Base-by-base conservation (phyloP, 2,113 vertebrate species). In the Pyrgilauda ruficollis region DNA sequence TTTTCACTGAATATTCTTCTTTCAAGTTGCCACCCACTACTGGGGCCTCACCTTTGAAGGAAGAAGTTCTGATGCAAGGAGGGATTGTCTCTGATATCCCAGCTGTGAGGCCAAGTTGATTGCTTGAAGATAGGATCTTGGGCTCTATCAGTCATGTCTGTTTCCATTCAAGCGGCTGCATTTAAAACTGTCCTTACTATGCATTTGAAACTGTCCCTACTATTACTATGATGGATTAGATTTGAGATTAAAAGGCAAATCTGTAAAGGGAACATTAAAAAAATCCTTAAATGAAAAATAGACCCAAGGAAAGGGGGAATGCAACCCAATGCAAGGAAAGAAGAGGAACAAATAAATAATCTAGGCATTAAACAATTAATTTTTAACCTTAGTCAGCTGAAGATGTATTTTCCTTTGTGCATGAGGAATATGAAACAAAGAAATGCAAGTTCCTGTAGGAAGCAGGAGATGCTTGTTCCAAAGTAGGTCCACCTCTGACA, bases 241-340 rank as follows among this genome's bases (percentile, higher is more conserved):
- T 87, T 93, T 92, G 73, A 79, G 66, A 87, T 75, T 66, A 80
- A 93, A 95, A 93, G 30, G 61, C 39, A 89, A 58, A 79, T 62
- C 41, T 75, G n/a, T 84, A 80, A 61, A 91, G 27, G 28, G 28
- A 90, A 53, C 19, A 26, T 49, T 73, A 6, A 13, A 73, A 68
- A 47, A 69, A 19, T 0, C 13, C 18, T 80, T 46, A 86, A 70
- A 72, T 43, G 24, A 56, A 84, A 64, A 72, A 18, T 33, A 78
- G 46, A 75, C 16, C 18, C 10, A 84, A 78, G 37, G 39, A 41
- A 41, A 41, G 39, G 39, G 39, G 39, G 39, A 41, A 41, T 41
- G 39, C 39, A 41, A 41, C 39, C 39, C 76, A 30, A 66, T 64
- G 20, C 31, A 66, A 72, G 35, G 30, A 55, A 90, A 93, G 20